phyloP scores from a whole-genome alignment of 2,888 invertebrate species.

The Phoronis australis region DNA sequence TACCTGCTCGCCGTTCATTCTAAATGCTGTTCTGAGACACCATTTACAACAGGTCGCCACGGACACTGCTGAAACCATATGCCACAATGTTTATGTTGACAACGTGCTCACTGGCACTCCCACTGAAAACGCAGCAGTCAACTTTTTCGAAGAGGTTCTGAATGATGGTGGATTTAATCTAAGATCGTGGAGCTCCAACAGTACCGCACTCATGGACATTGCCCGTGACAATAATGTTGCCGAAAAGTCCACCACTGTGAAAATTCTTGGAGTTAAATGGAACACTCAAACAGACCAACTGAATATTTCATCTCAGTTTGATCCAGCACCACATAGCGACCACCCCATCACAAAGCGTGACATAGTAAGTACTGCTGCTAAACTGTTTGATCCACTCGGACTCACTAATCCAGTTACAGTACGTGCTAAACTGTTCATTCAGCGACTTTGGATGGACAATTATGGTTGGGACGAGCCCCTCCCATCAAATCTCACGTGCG shows the following conservation, averaged over 20 bases:
- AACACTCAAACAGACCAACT: conserved; percentile 3
- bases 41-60: conserved; percentile 6
- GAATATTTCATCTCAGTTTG: too few species aligned
- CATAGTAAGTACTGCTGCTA: conserved; percentile 3
- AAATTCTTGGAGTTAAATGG: conserved; percentile 6
- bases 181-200: conserved; percentile 10
- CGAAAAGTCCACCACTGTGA: conserved; percentile 1
- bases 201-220: not conserved
- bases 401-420: too few species aligned
- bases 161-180: conserved; percentile 10
- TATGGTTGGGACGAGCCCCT: too few species aligned
- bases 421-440: too few species aligned
- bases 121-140: not conserved
- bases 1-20: conserved; percentile 13
- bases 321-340: not conserved
- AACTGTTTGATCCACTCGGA: conserved; percentile 8
- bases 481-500: too few species aligned
- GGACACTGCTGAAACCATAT: not conserved
- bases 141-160: conserved; percentile 8
- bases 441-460: too few species aligned
- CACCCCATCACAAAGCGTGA: conserved; percentile 3
- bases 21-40: conserved; percentile 11
- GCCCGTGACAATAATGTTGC: conserved; percentile 1
- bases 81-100: conserved; percentile 12
- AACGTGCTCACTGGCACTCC: conserved; percentile 11